Conservation (phyloP, 1,140 invertebrate genomes). For the Kradibia gibbosae region DNA sequence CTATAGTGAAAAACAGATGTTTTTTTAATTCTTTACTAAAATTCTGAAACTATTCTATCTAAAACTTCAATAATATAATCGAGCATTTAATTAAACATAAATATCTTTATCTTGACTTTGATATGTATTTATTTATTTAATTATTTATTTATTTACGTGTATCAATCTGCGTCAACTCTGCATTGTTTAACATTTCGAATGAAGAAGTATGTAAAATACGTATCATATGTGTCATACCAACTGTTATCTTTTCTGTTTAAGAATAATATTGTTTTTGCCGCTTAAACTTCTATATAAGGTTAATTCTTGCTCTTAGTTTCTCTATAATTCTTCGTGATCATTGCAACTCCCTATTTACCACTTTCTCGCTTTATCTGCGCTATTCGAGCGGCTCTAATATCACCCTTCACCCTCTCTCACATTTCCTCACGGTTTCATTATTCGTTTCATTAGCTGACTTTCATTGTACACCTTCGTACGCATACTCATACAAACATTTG, state of each 20-base stretch:
- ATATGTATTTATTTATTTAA: too few relatives aligned
- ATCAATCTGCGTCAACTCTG: too few relatives aligned
- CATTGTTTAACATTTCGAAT: too few relatives aligned
- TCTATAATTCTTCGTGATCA: slow-evolving; percentile 40
- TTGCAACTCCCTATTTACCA: background rate
- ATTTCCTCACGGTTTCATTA: slow-evolving; percentile 18
- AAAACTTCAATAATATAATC: too few relatives aligned
- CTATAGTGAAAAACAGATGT: too few relatives aligned
- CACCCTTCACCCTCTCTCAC: background rate
- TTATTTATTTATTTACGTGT: too few relatives aligned
- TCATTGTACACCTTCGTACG: background rate
- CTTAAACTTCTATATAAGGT: slow-evolving; percentile 41
- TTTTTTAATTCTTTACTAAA: too few relatives aligned
- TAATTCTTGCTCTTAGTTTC: background rate
- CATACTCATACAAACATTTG: background rate
- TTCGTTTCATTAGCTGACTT: slow-evolving; percentile 6
- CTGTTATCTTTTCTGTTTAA: slow-evolving; percentile 63
- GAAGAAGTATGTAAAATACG: background rate
- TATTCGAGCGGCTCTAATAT: background rate
- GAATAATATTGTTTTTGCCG: slow-evolving; percentile 61
- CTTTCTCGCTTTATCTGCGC: slow-evolving; percentile 16
- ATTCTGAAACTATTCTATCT: too few relatives aligned
- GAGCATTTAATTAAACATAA: too few relatives aligned
- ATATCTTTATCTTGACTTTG: too few relatives aligned
- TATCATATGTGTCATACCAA: background rate